Percentiles rank a stretch among this genome's conserved stretches.
These are phyloP conservation scores for Platyura marginata DNA, from an alignment of 1,140 invertebrate species.

Conservation along the genomic window DNA sequence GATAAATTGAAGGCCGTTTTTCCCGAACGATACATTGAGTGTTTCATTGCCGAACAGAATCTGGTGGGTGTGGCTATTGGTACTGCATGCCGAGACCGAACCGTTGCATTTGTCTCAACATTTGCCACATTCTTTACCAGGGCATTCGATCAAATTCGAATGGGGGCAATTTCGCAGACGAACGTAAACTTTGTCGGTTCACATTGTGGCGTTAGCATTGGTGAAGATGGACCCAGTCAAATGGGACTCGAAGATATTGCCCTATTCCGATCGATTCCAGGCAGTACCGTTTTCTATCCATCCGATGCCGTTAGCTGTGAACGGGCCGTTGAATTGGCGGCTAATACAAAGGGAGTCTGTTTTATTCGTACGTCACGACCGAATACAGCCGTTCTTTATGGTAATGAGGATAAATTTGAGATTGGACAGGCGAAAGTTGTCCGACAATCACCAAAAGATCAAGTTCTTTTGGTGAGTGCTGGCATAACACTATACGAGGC, in stretches of 20 bases:
- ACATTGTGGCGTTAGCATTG: conserved; percentile 90
- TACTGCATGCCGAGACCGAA: conserved; percentile 68
- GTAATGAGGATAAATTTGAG: conserved; percentile 67
- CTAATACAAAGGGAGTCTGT: conserved; percentile 88
- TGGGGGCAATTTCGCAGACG: conserved; percentile 97
- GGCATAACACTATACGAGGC: conserved; percentile 89
- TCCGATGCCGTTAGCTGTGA: conserved; percentile 89
- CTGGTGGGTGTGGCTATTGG: conserved; percentile 92
- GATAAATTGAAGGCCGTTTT: conserved; percentile 74
- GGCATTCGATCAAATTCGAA: conserved; percentile 94
- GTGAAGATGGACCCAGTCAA: conserved; percentile 97
- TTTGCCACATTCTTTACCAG: conserved; percentile 96
- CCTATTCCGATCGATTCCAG: conserved; percentile 85
- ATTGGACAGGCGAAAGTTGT: conserved; percentile 70
- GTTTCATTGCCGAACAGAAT: conserved; percentile 98
- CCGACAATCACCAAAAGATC: conserved; percentile 49
- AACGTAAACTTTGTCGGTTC: conserved; percentile 93
- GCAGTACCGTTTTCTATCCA: conserved; percentile 92
- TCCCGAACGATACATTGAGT: conserved; percentile 77
- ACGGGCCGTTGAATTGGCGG: conserved; percentile 84
- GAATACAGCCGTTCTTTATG: conserved; percentile 72
- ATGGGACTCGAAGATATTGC: conserved; percentile 98
- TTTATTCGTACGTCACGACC: conserved; percentile 93
- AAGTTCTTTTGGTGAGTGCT: conserved; percentile 73
- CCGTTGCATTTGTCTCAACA: conserved; percentile 84